Base-by-base conservation (phyloP, 2,888 invertebrate genomes). In the Crocallis elinguaria region DNA sequence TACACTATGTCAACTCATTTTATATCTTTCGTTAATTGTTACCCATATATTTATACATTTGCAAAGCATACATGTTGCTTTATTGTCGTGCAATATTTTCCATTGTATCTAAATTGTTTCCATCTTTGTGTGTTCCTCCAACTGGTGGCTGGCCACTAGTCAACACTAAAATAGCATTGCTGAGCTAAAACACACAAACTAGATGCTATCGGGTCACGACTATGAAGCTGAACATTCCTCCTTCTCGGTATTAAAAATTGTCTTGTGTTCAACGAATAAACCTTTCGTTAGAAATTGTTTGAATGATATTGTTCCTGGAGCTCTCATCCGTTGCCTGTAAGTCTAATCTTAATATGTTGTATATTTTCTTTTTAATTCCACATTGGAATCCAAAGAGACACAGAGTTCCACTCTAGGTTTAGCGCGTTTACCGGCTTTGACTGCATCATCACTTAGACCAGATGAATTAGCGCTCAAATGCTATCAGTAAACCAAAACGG, bases 171-270 rank as follows among this genome's bases (percentile, higher is more conserved):
- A 59, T 51, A 56, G 36, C 36, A 55, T 61, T 59, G 49, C 61
- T 58, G 50, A 57, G 56, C 57, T 52, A 52, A 57, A 58, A 56
- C 39, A 49, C 50, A 54, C 51, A 51, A 55, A 59, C 52, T 44
- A 60, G 65, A 65, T 63, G 32, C 41, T 61, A 65, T 65, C 65
- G 12, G 51, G 48, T 61, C 65, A 65, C 62, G 65, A 65, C 45
- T 51, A 33, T 17, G 41, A n/a, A n/a, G n/a, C n/a, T n/a, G n/a
- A 41, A 49, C 45, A 50, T 50, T 49, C 23, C 58, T 50, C 50
- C 50, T 63, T 45, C 60, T 37, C 42, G 57, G 60, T 57, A 59
- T 61, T 58, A 51, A 43, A 53, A 60, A 53, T 57, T 57, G 23
- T 41, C 13, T 52, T 54, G 17, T 38, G 9, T 30, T 39, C 58